Base-by-base conservation (phyloP, 1,140 invertebrate species). In the Penaeus chinensis region DNA sequence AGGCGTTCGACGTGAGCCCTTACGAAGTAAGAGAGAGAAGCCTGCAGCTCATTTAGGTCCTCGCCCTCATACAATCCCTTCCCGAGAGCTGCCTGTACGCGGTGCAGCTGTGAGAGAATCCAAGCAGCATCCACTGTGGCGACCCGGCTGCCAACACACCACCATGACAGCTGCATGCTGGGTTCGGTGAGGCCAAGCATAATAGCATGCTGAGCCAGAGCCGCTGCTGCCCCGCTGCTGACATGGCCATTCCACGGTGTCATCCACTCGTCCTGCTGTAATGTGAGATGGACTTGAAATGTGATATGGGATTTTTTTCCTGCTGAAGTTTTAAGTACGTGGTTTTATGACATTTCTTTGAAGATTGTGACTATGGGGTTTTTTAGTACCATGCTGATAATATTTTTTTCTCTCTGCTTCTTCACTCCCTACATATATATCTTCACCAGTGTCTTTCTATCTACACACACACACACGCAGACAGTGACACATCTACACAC, bases 161-260 rank as follows among this genome's bases (percentile, higher is more conserved):
- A 87, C 85, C 85, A 82, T 16, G 85, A 81, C 22, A 87, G 77
- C 42, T 87, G 85, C 10, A 87, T 18, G 27, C 60, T 27, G 0
- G 79, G 79, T 7, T 87, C 85, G 54, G 32, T 82, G 22, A 87
- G n/a, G 27, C 63, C 85, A 19, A 87, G 47, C 78, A 82, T 87
- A 32, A 87, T 87, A 19, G 85, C 85, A 19, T 82, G 79, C 65
- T 87, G 85, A 42, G 85, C 79, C 24, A 87, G 32, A 47, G 85
- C 79, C 0, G 85, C 85, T 27, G 85, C 66, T 71, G 78, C 78
- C 1, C 61, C 47, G 3, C 47, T n/a, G 37, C 79, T 87, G 8
- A 87, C 42, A 20, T 61, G 79, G n/a, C 85, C 85, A 18, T 82
- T 71, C 85, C 85, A 87, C 4, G 85, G 85, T 32, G 65, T 20